Evolutionary conservation across 2,888 invertebrate species (phyloP).

Genomic region (Bombylius major): DNA sequence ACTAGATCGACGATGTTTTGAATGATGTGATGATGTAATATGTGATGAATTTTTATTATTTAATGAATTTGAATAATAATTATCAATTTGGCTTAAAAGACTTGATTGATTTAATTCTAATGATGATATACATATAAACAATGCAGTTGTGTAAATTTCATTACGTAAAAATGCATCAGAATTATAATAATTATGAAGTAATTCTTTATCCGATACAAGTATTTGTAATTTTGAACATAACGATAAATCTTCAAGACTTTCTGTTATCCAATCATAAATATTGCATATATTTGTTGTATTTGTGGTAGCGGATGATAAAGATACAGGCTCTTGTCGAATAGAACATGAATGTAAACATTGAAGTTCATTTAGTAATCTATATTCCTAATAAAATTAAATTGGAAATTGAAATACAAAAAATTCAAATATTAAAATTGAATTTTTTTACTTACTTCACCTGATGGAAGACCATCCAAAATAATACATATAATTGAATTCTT

Average conservation of each 20-base stretch:
- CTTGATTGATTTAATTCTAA: slow-evolving; percentile 49
- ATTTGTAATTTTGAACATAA: slow-evolving; percentile 41
- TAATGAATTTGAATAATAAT: slow-evolving; percentile 33
- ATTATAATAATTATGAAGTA: slow-evolving; percentile 45
- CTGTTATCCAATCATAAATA: slow-evolving; percentile 19
- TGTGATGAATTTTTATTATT: background rate
- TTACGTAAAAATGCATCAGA: slow-evolving; percentile 47
- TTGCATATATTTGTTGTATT: background rate
- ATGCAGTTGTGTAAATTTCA: slow-evolving; percentile 45
- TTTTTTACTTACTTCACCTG: slow-evolving; percentile 10
- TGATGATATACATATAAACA: slow-evolving; percentile 48
- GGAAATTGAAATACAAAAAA: background rate
- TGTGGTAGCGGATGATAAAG: background rate
- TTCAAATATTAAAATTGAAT: background rate
- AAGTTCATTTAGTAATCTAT: slow-evolving; percentile 11
- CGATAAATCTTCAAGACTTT: slow-evolving; percentile 20
- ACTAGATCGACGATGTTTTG: slow-evolving; percentile 38
- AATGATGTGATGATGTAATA: background rate
- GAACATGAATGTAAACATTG: slow-evolving; percentile 7
- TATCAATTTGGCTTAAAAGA: slow-evolving; percentile 49
- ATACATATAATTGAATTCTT: slow-evolving; percentile 13
- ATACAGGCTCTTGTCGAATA: background rate
- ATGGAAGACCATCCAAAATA: slow-evolving; percentile 13
- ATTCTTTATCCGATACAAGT: slow-evolving; percentile 47
- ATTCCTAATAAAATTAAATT: slow-evolving; percentile 7